A percentile compares a stretch with the other conserved stretches of the same genome.
Conservation (phyloP, 2,113 vertebrate species). For the Lepisosteus osseus region DNA sequence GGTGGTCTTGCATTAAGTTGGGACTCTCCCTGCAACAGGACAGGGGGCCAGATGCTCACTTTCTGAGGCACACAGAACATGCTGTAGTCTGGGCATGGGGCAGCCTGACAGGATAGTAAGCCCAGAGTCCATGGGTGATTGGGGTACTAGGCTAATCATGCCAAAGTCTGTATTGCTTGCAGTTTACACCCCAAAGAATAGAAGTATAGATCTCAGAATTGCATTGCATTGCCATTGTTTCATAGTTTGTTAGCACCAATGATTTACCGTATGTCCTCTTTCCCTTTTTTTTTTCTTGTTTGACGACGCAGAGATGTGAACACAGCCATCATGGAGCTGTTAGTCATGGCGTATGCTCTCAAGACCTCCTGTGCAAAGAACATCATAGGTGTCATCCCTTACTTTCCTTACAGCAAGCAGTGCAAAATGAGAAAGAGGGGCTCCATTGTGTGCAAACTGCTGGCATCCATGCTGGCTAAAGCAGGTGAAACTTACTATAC, state of each 20-base stretch:
- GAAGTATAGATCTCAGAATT: too few relatives aligned
- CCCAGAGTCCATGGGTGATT: not conserved
- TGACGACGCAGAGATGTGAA: slow-evolving; percentile 83
- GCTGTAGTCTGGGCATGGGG: not conserved
- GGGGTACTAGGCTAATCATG: not conserved
- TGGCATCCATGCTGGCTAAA: slow-evolving; percentile 94
- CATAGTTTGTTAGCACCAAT: too few relatives aligned
- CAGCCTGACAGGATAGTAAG: not conserved
- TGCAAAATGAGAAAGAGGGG: slow-evolving; percentile 98
- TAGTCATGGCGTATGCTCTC: slow-evolving; percentile 94
- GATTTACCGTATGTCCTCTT: not conserved
- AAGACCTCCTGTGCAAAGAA: slow-evolving; percentile 94
- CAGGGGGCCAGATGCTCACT: too few relatives aligned
- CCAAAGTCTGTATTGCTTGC: not conserved
- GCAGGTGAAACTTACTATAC: slow-evolving; percentile 68
- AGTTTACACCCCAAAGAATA: not conserved
- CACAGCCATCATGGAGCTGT: slow-evolving; percentile 94
- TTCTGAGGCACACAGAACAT: too few relatives aligned
- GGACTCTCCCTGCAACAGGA: too few relatives aligned
- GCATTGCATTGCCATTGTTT: too few relatives aligned
- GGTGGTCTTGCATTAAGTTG: too few relatives aligned
- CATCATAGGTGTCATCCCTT: slow-evolving; percentile 95
- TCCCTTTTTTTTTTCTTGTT: not conserved
- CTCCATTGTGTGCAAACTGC: slow-evolving; percentile 93
- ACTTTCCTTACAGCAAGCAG: slow-evolving; percentile 98